Evolutionary conservation across 2,888 invertebrate species (phyloP).

Genomic region (Pinctada fucata): DNA sequence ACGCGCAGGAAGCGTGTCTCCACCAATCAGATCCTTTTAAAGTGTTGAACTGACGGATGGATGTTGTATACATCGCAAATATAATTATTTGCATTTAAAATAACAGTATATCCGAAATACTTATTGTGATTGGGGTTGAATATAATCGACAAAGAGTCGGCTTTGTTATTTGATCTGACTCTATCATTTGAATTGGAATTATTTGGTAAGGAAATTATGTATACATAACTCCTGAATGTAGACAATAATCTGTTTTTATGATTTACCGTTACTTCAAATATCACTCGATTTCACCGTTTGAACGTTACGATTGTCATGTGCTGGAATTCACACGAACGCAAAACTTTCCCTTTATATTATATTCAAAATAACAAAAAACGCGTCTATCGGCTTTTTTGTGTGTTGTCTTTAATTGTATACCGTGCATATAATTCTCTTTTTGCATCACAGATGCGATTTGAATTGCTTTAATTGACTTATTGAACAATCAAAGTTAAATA

Average conservation of each 20-base stretch:
- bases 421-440: no score
- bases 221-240: background rate
- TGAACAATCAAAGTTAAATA: no score
- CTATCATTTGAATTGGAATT: slow-evolving; percentile 1
- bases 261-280: background rate
- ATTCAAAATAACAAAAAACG: no score
- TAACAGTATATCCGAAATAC: slow-evolving; percentile 20
- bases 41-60: background rate
- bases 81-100: slow-evolving; percentile 21
- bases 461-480: no score
- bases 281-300: background rate
- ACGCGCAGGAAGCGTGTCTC: background rate
- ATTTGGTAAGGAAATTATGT: background rate
- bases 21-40: no score
- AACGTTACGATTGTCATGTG: background rate
- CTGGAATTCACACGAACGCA: background rate
- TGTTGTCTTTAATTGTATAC: no score
- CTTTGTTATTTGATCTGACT: slow-evolving; percentile 19
- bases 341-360: background rate
- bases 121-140: slow-evolving; percentile 21
- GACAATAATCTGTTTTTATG: slow-evolving; percentile 1
- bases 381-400: no score
- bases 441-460: no score
- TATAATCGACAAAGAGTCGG: slow-evolving; percentile 17
- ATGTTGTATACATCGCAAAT: background rate